Evolutionary conservation across 2,888 invertebrate genomes (phyloP), one percentile per base, ranked within the genome.

Genomic region (Drosophila tripunctata): DNA sequence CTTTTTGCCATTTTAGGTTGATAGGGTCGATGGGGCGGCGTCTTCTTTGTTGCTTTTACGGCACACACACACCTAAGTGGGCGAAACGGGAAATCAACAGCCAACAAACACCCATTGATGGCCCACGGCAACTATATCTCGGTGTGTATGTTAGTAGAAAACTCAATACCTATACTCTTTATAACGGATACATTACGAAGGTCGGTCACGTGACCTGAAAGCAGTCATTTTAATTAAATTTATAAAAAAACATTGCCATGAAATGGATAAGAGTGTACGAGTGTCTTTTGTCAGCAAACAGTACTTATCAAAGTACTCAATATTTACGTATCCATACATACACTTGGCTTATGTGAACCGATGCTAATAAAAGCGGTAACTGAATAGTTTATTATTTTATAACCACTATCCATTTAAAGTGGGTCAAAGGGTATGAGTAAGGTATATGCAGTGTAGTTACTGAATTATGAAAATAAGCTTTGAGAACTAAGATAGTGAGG

Each of bases 131-230:
- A 55, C 35, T 67, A 52, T 47, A 10, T 27, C n/a, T n/a, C n/a
- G n/a, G 27, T 27, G 10, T 27, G 27, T 27, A 10, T 27, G 27
- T 27, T 27, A 10, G 10, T 8, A 54, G 68, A 58, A 50, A 72
- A 66, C 58, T 30, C 52, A 69, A 69, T 79, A 73, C 78, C 72
- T 30, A 31, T 10, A 14, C 8, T n/a, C 17, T 67, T 61, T 69
- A 89, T 88, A 90, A 85, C 87, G 91, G 91, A 91, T 91, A 91
- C 91, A 91, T 91, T 91, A 90, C 90, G 83, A 70, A 75, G 75
- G 85, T 79, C 87, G 81, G 90, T 77, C 91, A 91, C 91, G 91
- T 91, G 91, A 67, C 84, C 87, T 77, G 67, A 69, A 70, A 88
- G 89, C 78, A 76, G 78, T 83, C 80, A 77, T 88, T 89, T 90